These are phyloP conservation scores for Mesitornis unicolor DNA, from an alignment of 2,113 vertebrate genomes.

Conservation along the genomic window DNA sequence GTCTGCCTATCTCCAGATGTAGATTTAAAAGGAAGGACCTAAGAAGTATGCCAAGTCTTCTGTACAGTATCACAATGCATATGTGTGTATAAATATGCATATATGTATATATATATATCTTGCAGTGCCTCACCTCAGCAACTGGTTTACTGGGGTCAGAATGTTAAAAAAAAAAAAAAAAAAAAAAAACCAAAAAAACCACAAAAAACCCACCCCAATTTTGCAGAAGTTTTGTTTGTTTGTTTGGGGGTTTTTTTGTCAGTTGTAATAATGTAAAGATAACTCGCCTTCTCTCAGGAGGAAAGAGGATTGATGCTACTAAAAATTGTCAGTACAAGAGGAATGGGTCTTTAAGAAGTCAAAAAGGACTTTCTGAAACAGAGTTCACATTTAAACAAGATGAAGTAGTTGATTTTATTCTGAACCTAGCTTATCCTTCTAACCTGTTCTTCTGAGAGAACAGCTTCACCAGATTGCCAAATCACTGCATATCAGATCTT, in stretches of 20 bases:
- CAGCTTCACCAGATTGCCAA: background rate
- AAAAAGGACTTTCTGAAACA: background rate
- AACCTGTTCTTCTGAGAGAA: background rate
- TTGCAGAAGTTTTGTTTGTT: background rate
- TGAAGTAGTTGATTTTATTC: background rate
- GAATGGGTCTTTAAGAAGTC: background rate
- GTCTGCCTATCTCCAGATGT: background rate
- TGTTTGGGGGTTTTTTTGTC: background rate
- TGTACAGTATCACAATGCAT: background rate
- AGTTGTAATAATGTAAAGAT: background rate
- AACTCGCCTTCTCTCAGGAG: background rate
- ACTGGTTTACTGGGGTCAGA: background rate
- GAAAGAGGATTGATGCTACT: fast-evolving
- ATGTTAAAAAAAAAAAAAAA: background rate
- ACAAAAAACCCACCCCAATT: too few relatives aligned
- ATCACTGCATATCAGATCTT: background rate
- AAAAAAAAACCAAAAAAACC: too few relatives aligned
- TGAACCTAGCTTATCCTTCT: background rate
- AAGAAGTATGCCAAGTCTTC: background rate
- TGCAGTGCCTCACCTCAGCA: background rate
- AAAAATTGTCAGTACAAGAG: background rate
- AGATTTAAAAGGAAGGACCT: background rate
- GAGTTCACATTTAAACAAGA: background rate
- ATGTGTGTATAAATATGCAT: background rate
- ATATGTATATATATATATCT: background rate